phyloP scores from a whole-genome alignment of 2,797 vertebrate genomes.

The Clangula hyemalis region DNA sequence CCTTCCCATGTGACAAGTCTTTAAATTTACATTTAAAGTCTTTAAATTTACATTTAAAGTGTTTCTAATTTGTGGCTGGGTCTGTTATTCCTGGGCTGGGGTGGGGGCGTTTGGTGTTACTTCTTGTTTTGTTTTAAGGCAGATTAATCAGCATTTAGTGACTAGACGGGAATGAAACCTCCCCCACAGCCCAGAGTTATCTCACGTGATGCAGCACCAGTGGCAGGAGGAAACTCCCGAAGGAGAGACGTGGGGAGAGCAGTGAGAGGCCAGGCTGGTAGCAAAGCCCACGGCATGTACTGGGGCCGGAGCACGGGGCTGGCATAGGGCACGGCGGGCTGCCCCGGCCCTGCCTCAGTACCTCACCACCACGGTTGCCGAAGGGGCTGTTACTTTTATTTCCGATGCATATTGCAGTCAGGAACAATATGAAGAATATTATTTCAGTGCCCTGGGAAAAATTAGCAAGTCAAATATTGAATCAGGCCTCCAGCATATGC shows the following conservation, averaged over 20 bases:
- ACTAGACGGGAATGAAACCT: accelerated
- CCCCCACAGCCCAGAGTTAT: accelerated
- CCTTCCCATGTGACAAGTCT: not conserved
- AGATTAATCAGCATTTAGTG: not conserved
- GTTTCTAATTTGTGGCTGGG: not conserved
- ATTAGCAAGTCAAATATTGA: slow-evolving; percentile 93
- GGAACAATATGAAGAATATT: slow-evolving; percentile 83
- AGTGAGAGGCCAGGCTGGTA: not conserved
- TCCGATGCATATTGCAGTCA: slow-evolving; percentile 67
- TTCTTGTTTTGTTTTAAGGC: not conserved
- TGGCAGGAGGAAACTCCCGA: not conserved
- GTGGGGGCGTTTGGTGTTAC: not conserved
- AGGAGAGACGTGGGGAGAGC: not conserved
- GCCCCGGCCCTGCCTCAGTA: not conserved
- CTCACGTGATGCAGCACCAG: not conserved
- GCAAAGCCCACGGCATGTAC: not conserved
- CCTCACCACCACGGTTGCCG: not conserved
- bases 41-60: not conserved
- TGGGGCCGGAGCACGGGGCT: not conserved
- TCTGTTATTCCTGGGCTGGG: not conserved
- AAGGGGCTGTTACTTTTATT: slow-evolving; percentile 65
- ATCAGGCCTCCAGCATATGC: slow-evolving; percentile 84
- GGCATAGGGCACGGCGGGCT: not conserved
- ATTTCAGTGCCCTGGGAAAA: slow-evolving; percentile 84
- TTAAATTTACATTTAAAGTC: not conserved